Evolutionary conservation across 1,140 invertebrate species (phyloP), one percentile per base, ranked within the genome.

Genomic region (Musca vetustissima): DNA sequence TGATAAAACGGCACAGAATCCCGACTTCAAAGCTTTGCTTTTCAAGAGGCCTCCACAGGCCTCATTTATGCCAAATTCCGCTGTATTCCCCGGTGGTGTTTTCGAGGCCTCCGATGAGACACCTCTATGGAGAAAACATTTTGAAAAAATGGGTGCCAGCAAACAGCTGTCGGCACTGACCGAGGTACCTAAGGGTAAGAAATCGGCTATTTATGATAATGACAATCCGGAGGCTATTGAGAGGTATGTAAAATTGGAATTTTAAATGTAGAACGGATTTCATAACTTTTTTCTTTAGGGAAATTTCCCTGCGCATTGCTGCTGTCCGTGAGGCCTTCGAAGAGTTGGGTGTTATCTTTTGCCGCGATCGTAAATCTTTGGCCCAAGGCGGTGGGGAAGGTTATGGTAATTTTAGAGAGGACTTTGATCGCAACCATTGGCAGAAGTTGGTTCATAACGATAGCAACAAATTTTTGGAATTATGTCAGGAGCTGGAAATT

Each of bases 271-370:
- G n/a, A n/a, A n/a, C n/a, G n/a, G n/a, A n/a, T n/a, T n/a, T n/a
- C n/a, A n/a, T n/a, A n/a, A n/a, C 0, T 24, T 15, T 14, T 15
- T 4, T 50, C 47, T 66, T n/a, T 69, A 85, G 86, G 83, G 91
- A 91, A 79, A 84, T 96, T 49, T 90, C 91, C 3, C 83, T 95
- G 65, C 85, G 94, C 71, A 91, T 97, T 69, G 89, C 90, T 70
- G 94, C 94, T 14, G 91, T 97, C 69, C 85, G 95, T 72, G 95
- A 97, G 84, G 94, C 93, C 24, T 97, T 97, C 86, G 94, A 97
- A 84, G 95, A 97, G 82, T 88, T 91, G 72, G 94, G 94, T 1
- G 83, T 96, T 61, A 83, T 96, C n/a, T 81, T 96, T 8, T 93
- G 91, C 73, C 88, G 85, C 73, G 83, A 79, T 59, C 71, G 67